phyloP scores from a whole-genome alignment of 2,797 vertebrate genomes.

The Phalloptychus januarius region DNA sequence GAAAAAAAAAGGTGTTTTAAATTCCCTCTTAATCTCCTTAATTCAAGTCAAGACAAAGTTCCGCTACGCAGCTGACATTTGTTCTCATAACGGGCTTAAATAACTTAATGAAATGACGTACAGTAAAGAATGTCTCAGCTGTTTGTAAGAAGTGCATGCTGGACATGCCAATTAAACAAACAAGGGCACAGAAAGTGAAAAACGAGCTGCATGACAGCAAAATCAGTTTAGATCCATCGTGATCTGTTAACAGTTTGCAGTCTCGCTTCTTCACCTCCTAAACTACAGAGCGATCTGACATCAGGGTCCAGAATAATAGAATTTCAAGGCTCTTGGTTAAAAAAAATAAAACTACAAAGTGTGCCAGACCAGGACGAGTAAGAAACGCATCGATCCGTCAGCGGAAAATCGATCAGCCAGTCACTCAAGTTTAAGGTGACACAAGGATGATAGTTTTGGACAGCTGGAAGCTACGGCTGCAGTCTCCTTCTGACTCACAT shows the following conservation, averaged over 20 bases:
- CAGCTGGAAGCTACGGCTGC: conserved; percentile 48
- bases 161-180: neutral
- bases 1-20: neutral
- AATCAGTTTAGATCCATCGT: neutral
- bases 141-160: neutral
- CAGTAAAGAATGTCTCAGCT: neutral
- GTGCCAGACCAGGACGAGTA: conserved; percentile 45
- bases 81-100: neutral
- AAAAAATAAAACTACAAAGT: conserved; percentile 18
- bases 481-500: conserved; percentile 26
- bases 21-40: neutral
- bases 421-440: conserved; percentile 69
- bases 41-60: neutral
- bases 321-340: conserved; percentile 34
- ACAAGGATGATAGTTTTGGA: conserved; percentile 53
- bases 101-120: neutral
- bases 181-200: neutral
- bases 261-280: neutral
- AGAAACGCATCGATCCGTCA: conserved; percentile 63
- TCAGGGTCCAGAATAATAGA: conserved; percentile 16
- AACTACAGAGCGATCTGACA: conserved; percentile 26
- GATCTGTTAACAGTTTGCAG: neutral
- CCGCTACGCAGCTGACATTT: neutral
- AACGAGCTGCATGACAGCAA: neutral
- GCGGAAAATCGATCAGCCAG: conserved; percentile 67